Evolutionary conservation across 2,113 vertebrate genomes (phyloP).

Genomic region (Nymphicus hollandicus): DNA sequence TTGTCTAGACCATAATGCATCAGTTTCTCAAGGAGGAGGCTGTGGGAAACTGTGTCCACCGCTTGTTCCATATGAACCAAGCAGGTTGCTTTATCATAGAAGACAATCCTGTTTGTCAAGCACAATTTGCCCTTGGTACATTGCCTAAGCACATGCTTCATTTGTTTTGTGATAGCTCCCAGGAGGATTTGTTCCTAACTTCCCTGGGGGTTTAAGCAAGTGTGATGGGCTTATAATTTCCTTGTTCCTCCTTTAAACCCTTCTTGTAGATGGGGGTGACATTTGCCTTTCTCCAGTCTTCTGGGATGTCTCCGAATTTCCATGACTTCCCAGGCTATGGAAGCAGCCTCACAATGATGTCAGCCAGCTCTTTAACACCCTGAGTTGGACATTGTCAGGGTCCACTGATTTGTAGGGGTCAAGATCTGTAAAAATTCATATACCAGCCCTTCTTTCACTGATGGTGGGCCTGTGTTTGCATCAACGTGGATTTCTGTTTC

Average conservation of each 20-base stretch:
- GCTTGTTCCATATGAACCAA: neutral
- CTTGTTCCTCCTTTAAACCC: too few species aligned
- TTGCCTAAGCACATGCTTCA: too few species aligned
- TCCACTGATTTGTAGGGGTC: neutral
- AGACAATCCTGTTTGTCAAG: too few species aligned
- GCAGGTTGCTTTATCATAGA: too few species aligned
- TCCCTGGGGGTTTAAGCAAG: too few species aligned
- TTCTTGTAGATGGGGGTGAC: too few species aligned
- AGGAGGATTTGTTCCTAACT: neutral
- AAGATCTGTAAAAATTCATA: neutral
- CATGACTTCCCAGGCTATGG: neutral
- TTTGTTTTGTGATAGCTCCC: too few species aligned
- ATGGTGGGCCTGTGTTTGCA: neutral
- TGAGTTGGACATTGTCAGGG: neutral
- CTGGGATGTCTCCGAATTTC: neutral
- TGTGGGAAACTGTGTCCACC: neutral
- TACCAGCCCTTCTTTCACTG: neutral
- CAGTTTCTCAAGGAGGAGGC: neutral
- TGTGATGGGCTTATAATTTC: too few species aligned
- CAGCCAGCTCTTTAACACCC: neutral
- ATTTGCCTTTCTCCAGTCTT: neutral
- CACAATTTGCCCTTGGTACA: too few species aligned
- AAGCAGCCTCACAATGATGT: neutral
- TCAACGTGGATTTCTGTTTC: neutral
- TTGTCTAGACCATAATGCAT: neutral